Evolutionary conservation across 2,113 vertebrate genomes (phyloP).

Genomic region (Leuciscus idus): DNA sequence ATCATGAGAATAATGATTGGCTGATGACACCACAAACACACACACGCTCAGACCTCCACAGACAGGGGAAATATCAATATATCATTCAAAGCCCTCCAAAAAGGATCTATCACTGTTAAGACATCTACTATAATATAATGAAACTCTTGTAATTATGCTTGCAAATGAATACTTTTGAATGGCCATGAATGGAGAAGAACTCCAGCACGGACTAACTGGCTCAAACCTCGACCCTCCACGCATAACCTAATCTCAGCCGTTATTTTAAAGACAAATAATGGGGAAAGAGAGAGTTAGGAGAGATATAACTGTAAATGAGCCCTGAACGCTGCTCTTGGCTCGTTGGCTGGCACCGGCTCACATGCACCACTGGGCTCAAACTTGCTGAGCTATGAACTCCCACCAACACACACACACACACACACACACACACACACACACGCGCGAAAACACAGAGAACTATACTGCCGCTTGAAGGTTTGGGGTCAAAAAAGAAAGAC

Average conservation of each 20-base stretch:
- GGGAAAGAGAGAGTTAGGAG: constrained; percentile 36
- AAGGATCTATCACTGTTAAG: not conserved
- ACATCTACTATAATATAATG: not conserved
- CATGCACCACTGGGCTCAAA: constrained; percentile 70
- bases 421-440: constrained; percentile 15
- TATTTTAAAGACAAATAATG: constrained; percentile 19
- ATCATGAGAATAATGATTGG: not conserved
- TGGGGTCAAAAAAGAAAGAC: not conserved
- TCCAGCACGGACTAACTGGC: not conserved
- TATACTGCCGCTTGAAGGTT: not conserved
- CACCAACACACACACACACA: constrained; percentile 57
- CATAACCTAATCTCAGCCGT: not conserved
- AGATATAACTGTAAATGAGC: constrained; percentile 72
- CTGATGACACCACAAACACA: not conserved
- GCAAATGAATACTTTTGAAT: not conserved
- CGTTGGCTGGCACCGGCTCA: constrained; percentile 69
- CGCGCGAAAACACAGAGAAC: not conserved
- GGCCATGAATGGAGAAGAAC: not conserved
- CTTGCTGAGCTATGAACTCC: constrained; percentile 75
- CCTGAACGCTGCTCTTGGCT: constrained; percentile 74
- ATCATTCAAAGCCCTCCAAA: not conserved
- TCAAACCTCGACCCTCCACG: not conserved
- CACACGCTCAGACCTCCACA: not conserved
- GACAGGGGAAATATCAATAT: not conserved
- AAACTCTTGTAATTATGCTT: not conserved